Percentiles rank a stretch among this genome's conserved stretches.
phyloP scores from a whole-genome alignment of 2,797 vertebrate genomes.

The Cossypha dichroa region DNA sequence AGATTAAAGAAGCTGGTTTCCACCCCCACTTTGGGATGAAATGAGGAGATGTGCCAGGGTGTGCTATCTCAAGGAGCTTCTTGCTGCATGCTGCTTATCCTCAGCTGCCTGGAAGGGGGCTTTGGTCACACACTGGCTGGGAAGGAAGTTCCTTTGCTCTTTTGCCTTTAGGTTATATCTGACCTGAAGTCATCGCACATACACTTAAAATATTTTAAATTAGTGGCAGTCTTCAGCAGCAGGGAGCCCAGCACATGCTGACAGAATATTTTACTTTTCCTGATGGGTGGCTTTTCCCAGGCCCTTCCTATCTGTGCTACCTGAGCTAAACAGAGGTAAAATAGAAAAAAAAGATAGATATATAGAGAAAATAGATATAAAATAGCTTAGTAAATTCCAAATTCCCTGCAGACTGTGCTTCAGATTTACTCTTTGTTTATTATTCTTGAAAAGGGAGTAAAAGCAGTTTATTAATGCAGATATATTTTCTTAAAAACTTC shows the following conservation, averaged over 20 bases:
- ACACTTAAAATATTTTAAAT: neutral
- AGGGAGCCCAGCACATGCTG: neutral
- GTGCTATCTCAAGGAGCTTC: neutral
- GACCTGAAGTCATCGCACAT: neutral
- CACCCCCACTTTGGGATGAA: neutral
- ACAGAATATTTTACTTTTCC: neutral
- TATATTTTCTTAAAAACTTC: neutral
- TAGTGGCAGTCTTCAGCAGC: neutral
- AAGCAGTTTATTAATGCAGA: neutral
- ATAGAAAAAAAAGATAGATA: too few relatives aligned
- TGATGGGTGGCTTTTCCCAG: neutral
- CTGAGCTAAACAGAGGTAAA: neutral
- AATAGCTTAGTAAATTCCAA: neutral
- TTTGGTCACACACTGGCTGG: neutral
- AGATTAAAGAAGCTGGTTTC: neutral
- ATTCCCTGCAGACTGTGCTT: neutral
- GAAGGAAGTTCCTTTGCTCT: neutral
- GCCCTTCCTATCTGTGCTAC: accelerated
- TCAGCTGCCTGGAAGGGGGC: neutral
- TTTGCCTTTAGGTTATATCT: neutral
- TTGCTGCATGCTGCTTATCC: neutral
- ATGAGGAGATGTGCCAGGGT: neutral
- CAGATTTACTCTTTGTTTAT: neutral
- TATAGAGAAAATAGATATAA: neutral
- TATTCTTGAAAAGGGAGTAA: neutral